These are phyloP conservation scores for Phasianus colchicus DNA, from an alignment of 2,113 vertebrate genomes.

Conservation along the genomic window DNA sequence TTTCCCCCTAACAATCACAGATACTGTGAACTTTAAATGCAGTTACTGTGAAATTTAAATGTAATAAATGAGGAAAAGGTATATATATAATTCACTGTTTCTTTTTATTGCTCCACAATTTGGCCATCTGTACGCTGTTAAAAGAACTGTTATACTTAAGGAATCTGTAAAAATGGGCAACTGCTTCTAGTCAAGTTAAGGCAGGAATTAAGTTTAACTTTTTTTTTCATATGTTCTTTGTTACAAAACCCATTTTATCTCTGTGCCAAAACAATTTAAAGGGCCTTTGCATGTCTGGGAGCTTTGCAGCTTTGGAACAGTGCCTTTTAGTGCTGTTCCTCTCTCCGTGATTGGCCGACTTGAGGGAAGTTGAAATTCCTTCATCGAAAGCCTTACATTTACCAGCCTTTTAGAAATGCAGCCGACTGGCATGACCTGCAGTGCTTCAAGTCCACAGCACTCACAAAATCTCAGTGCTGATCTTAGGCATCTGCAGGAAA, in stretches of 20 bases:
- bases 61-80: background rate
- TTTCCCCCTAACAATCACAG: fast-evolving
- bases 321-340: background rate
- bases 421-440: background rate
- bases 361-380: background rate
- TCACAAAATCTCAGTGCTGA: background rate
- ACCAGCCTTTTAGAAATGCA: background rate
- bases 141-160: background rate
- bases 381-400: background rate
- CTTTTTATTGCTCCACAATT: background rate
- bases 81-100: background rate
- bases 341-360: background rate
- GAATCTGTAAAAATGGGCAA: background rate
- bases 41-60: background rate
- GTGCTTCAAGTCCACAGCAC: background rate
- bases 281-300: background rate
- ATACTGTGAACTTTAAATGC: background rate
- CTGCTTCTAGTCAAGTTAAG: background rate
- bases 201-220: background rate
- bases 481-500: background rate
- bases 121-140: background rate
- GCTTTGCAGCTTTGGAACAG: background rate
- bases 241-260: background rate
- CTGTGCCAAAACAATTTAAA: background rate
- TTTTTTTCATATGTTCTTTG: background rate